A percentile compares a stretch with the other conserved stretches of the same genome.
phyloP scores from a whole-genome alignment of 2,888 invertebrate species.

The Polymixis lichenea region DNA sequence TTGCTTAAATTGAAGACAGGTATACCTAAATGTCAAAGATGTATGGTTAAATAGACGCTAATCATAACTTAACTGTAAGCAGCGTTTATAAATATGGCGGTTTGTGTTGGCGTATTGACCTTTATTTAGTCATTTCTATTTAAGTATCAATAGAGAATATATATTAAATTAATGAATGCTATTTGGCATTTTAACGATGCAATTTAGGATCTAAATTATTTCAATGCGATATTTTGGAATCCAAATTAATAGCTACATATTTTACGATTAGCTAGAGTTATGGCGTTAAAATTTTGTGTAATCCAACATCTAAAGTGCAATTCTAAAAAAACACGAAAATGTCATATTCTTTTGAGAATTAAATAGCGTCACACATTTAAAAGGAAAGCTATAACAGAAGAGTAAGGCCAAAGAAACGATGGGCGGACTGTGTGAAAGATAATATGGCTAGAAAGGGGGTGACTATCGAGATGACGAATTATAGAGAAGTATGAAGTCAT shows the following conservation, averaged over 20 bases:
- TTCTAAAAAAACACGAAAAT: not conserved
- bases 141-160: not conserved
- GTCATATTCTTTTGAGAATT: not conserved
- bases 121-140: conserved; percentile 10
- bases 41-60: no score
- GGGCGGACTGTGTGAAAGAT: not conserved
- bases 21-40: no score
- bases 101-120: not conserved
- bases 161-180: conserved; percentile 1
- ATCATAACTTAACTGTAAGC: no score
- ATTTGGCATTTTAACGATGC: not conserved
- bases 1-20: no score
- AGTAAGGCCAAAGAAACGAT: not conserved
- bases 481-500: not conserved
- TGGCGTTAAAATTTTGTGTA: not conserved
- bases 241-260: conserved; percentile 11
- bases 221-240: not conserved
- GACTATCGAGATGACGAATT: not conserved
- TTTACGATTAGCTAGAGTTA: not conserved
- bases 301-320: not conserved
- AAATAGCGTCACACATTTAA: not conserved
- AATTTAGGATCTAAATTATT: not conserved
- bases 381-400: not conserved
- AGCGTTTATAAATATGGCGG: no score
- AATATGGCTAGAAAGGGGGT: not conserved